phyloP scores from a whole-genome alignment of 2,113 vertebrate species.

The Himantopus leucocephalus region DNA sequence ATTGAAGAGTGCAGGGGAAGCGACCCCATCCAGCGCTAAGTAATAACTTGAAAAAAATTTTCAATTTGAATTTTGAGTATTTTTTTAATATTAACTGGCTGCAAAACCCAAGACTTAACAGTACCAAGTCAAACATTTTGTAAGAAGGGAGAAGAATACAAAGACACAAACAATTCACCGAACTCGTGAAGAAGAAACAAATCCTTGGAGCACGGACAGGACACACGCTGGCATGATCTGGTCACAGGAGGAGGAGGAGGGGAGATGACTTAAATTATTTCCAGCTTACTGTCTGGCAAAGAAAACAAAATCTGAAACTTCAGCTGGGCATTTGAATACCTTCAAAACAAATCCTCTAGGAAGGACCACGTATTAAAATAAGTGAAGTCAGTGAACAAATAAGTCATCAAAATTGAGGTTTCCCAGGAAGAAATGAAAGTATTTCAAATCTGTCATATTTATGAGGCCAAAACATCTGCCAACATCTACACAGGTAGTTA shows the following conservation, averaged over 20 bases:
- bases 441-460: background rate
- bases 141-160: background rate
- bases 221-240: background rate
- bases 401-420: background rate
- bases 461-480: background rate
- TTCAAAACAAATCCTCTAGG: background rate
- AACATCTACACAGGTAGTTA: background rate
- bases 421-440: background rate
- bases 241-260: background rate
- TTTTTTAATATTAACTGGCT: background rate
- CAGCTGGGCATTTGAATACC: background rate
- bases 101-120: background rate
- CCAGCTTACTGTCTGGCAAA: background rate
- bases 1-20: background rate
- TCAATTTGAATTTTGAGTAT: background rate
- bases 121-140: background rate
- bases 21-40: background rate
- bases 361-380: background rate
- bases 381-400: background rate
- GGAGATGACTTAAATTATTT: slow-evolving; percentile 6
- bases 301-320: background rate
- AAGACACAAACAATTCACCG: background rate
- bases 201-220: background rate
- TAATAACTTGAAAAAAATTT: background rate
- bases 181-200: background rate